These are phyloP conservation scores for Dinothrombium tinctorium DNA, from an alignment of 1,140 invertebrate genomes.

Conservation along the genomic window DNA sequence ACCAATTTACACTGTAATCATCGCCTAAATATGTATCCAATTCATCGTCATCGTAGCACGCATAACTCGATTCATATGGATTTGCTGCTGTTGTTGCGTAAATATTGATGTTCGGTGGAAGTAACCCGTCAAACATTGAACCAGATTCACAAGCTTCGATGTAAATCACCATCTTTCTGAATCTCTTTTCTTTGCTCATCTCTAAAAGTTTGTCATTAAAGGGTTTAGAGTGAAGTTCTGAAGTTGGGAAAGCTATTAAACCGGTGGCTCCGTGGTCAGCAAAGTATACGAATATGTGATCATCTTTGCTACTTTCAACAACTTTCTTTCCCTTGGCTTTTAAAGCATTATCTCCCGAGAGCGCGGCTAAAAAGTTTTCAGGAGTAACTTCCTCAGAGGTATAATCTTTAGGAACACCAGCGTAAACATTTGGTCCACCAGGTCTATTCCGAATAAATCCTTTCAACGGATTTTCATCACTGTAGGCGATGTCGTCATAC, in stretches of 20 bases:
- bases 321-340: constrained; percentile 15
- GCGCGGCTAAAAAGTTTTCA: constrained; percentile 33
- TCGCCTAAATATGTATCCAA: constrained; percentile 31
- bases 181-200: constrained; percentile 25
- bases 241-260: constrained; percentile 29
- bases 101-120: constrained; percentile 31
- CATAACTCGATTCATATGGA: constrained; percentile 31
- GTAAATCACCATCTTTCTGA: constrained; percentile 31
- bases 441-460: constrained; percentile 35
- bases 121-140: constrained; percentile 36
- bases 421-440: constrained; percentile 32
- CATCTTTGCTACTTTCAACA: constrained; percentile 29
- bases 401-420: constrained; percentile 33
- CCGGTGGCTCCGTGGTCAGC: constrained; percentile 37
- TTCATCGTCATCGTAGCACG: constrained; percentile 29
- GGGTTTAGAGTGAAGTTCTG: constrained; percentile 21
- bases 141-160: constrained; percentile 40
- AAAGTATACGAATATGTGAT: constrained; percentile 38
- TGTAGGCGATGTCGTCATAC: constrained; percentile 36
- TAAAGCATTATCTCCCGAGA: constrained; percentile 25
- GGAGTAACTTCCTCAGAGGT: constrained; percentile 18
- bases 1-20: constrained; percentile 39
- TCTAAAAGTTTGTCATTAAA: constrained; percentile 22
- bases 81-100: constrained; percentile 39
- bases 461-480: constrained; percentile 28